Conservation (phyloP, 2,888 invertebrate species). For the Acrobasis repandana region DNA sequence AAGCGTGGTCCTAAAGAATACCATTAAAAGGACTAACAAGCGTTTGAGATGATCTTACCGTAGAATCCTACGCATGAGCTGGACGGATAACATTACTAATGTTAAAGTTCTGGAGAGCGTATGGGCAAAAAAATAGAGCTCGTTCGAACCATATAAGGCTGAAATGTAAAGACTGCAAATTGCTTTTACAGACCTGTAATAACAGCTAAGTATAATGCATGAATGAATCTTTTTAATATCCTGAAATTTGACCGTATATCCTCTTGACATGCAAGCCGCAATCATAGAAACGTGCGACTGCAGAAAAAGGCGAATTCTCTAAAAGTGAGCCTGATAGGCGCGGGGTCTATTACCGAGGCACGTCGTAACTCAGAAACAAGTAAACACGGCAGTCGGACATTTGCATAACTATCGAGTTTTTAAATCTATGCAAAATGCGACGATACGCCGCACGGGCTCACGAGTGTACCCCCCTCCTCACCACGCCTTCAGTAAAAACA, state of each 20-base stretch:
- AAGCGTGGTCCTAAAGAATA: no score
- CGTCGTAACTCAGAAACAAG: conserved; percentile 78
- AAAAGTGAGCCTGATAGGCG: conserved; percentile 70
- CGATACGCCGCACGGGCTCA: conserved; percentile 76
- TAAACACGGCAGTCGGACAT: conserved; percentile 76
- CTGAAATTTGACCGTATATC: conserved; percentile 50
- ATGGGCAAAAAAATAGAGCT: no score
- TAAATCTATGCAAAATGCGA: conserved; percentile 82
- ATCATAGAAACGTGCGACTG: conserved; percentile 46
- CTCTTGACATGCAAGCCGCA: conserved; percentile 58
- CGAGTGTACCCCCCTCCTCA: conserved; percentile 59
- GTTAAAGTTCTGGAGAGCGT: no score
- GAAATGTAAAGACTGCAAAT: not conserved
- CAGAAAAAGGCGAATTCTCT: conserved; percentile 44
- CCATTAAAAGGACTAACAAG: no score
- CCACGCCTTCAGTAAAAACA: conserved; percentile 58
- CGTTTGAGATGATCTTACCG: no score
- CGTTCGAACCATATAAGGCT: no score
- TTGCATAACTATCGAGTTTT: conserved; percentile 81
- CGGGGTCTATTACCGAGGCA: conserved; percentile 69
- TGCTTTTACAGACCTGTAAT: not conserved
- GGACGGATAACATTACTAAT: no score
- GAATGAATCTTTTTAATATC: conserved; percentile 43
- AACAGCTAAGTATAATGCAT: conserved; percentile 24
- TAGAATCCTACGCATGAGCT: no score